A percentile compares a stretch with the other conserved stretches of the same genome.
Evolutionary conservation across 1,140 invertebrate genomes (phyloP).

Genomic region (Pseudomyrmex cubaensis): DNA sequence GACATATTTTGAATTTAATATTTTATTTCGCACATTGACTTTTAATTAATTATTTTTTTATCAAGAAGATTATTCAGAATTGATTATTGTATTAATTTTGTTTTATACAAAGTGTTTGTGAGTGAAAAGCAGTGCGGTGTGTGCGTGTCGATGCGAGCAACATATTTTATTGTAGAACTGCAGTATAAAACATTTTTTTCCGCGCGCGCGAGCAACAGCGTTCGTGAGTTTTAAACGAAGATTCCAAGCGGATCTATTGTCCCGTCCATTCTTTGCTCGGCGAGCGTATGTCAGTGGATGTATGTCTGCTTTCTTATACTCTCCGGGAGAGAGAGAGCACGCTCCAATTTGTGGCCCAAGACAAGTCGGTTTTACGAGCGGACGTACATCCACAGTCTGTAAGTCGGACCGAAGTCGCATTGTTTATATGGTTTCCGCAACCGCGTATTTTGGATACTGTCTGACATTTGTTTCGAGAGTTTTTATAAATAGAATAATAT

Average conservation of each 20-base stretch:
- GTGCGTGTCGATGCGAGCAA: background rate
- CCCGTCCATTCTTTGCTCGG: conserved; percentile 36
- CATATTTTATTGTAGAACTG: conserved; percentile 2
- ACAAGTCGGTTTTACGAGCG: conserved; percentile 51
- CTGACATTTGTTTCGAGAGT: no score
- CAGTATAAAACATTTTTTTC: background rate
- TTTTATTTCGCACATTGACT: no score
- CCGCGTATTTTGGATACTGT: background rate
- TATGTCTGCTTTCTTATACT: conserved; percentile 58
- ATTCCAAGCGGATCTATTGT: conserved; percentile 53
- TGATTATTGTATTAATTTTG: no score
- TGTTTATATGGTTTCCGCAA: conserved; percentile 38
- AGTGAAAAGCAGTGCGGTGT: no score
- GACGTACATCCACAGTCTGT: conserved; percentile 29
- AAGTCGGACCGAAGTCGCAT: conserved; percentile 16
- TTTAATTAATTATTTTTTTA: background rate
- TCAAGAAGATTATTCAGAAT: no score
- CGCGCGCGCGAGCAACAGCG: background rate
- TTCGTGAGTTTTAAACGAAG: conserved; percentile 57
- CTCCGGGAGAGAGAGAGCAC: conserved; percentile 20
- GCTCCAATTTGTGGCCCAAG: conserved; percentile 53
- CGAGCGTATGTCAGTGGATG: conserved; percentile 50
- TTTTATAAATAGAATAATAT: no score
- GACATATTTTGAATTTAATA: conserved; percentile 7
- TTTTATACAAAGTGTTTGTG: no score